Evolutionary conservation across 2,113 vertebrate genomes (phyloP), one percentile per base, ranked within the genome.

Genomic region (Colistium nudipinnis): DNA sequence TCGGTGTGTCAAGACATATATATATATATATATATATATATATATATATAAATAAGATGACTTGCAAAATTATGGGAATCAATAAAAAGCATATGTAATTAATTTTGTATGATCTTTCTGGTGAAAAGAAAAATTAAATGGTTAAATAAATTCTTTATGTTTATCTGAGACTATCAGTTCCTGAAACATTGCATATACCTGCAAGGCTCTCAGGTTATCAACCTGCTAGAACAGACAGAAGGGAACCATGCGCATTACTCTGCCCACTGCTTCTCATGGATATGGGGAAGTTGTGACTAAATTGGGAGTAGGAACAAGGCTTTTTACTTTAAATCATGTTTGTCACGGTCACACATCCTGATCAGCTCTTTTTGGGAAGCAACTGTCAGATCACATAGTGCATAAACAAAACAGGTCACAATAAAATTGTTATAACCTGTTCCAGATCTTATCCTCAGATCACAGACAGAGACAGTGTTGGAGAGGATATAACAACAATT

Each of bases 201-300:
- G 36, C 3, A 7, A 25, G 25, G 36, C 35, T 74, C 30, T 66
- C 30, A 47, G 49, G 72, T 66, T 59, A 59, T 78, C 66, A 63
- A 27, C 25, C 6, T 28, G 48, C n/a, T 11, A 53, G 49, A 74
- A 56, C 16, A 80, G 73, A 78, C 81, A 90, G 70, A 91, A 84
- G 85, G 85, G 91, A 93, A 94, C 86, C 85, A 88, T 77, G 77
- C 82, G 76, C 68, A 19, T 81, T 83, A 66, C 75, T 60, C 84
- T 83, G 78, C 66, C 57, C 30, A 55, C 39, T 27, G 69, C 83
- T 84, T 92, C 90, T 86, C 89, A 91, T 90, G 93, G 91, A 94
- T 90, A 88, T 91, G 90, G 88, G 92, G 93, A 93, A 94, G 92
- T 93, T 91, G 53, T 88, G 90, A 93, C 89, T 91, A 90, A 93